Conservation (phyloP, 2,888 invertebrate genomes). For the Drosophila borealis region DNA sequence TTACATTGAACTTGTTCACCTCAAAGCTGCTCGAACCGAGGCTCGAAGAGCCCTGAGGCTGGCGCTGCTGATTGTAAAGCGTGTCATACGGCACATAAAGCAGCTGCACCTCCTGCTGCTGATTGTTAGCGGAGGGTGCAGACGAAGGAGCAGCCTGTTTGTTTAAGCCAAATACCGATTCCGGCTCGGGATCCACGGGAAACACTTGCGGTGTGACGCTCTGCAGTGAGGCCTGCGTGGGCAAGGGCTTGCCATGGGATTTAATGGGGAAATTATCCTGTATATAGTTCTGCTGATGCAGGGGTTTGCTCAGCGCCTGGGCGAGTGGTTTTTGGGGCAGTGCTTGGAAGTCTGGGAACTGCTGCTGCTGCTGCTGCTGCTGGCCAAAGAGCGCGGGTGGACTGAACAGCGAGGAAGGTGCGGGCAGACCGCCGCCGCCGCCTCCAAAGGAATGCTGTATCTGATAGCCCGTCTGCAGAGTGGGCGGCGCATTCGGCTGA, state of each 20-base stretch:
- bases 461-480: conserved; percentile 84
- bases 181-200: conserved; percentile 70
- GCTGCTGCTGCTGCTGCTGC: conserved; percentile 78
- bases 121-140: conserved; percentile 46
- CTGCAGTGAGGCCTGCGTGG: conserved; percentile 74
- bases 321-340: conserved; percentile 65
- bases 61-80: conserved; percentile 86
- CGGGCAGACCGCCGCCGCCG: conserved; percentile 44
- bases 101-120: conserved; percentile 90
- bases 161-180: conserved; percentile 69
- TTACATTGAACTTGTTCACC: conserved; percentile 79
- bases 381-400: conserved; percentile 80
- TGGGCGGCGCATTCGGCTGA: conserved; percentile 66
- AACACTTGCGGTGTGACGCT: conserved; percentile 78
- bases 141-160: conserved; percentile 57
- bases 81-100: conserved; percentile 93
- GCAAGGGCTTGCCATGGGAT: conserved; percentile 72
- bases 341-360: conserved; percentile 72
- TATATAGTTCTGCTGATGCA: conserved; percentile 81
- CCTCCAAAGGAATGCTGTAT: conserved; percentile 83
- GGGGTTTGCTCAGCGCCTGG: conserved; percentile 75
- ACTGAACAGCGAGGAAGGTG: conserved; percentile 79
- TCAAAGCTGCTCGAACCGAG: conserved; percentile 64
- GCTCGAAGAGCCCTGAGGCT: conserved; percentile 39
- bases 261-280: conserved; percentile 78